Evolutionary conservation across 30 jellyfish, hydroid and myxozoan species (phyloP).

Genomic region (Cassiopea andromeda): DNA sequence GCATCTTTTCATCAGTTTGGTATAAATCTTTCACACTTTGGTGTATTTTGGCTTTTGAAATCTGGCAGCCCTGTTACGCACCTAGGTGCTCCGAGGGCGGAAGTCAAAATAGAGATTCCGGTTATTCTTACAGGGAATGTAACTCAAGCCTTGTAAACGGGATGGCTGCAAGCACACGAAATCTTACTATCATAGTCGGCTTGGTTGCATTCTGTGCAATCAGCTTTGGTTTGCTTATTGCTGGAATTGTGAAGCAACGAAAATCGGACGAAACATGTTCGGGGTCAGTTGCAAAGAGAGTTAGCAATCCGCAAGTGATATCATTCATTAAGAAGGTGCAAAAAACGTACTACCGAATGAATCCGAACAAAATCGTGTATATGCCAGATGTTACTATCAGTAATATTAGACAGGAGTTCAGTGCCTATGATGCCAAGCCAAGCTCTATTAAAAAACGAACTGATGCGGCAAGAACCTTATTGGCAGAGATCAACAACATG

Average conservation of each 20-base stretch:
- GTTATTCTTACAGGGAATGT: not conserved
- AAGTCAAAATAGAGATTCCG: not conserved
- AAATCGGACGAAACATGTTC: constrained; percentile 14
- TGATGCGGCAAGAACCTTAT: constrained; percentile 68
- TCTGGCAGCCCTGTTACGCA: not conserved
- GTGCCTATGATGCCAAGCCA: constrained; percentile 88
- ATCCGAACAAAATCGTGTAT: constrained; percentile 77
- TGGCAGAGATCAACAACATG: constrained; percentile 53
- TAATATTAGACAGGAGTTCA: constrained; percentile 60
- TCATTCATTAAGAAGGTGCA: constrained; percentile 73
- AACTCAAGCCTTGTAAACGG: not conserved
- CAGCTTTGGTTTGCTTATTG: constrained; percentile 14
- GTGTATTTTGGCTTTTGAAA: too few relatives aligned
- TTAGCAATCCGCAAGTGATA: constrained; percentile 30
- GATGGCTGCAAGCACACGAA: not conserved
- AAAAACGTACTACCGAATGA: constrained; percentile 67
- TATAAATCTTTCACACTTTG: too few relatives aligned
- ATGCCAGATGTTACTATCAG: constrained; percentile 77
- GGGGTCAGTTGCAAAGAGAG: not conserved
- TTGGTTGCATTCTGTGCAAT: not conserved
- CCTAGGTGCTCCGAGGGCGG: not conserved
- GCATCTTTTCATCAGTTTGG: too few relatives aligned
- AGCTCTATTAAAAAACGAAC: constrained; percentile 73
- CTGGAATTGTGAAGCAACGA: constrained; percentile 25
- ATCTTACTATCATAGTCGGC: not conserved